phyloP scores from a whole-genome alignment of 1,140 invertebrate species.

The Drosophila chauvacae region DNA sequence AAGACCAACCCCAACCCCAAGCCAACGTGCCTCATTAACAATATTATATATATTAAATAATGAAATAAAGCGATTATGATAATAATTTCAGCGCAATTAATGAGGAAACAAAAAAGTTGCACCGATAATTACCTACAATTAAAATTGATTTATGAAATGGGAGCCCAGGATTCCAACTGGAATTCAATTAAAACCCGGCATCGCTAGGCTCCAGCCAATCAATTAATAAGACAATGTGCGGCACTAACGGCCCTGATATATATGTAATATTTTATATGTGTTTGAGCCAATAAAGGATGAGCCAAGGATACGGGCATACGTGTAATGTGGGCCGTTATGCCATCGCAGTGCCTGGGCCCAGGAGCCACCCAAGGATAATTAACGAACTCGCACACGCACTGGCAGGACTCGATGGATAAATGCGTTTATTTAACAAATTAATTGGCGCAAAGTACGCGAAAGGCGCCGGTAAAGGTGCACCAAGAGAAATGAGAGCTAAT shows the following conservation, averaged over 20 bases:
- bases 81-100: slow-evolving; percentile 71
- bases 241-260: slow-evolving; percentile 26
- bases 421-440: slow-evolving; percentile 82
- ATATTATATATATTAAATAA: slow-evolving; percentile 22
- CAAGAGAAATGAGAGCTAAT: not conserved
- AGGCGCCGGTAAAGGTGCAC: slow-evolving; percentile 8
- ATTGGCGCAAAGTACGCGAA: slow-evolving; percentile 66
- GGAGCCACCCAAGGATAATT: slow-evolving; percentile 48
- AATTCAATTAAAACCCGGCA: slow-evolving; percentile 73
- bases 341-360: slow-evolving; percentile 48
- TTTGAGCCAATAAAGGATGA: slow-evolving; percentile 34
- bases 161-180: slow-evolving; percentile 16
- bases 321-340: slow-evolving; percentile 42
- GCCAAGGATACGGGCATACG: not conserved
- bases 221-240: slow-evolving; percentile 70
- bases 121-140: slow-evolving; percentile 81
- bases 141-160: slow-evolving; percentile 80
- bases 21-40: slow-evolving; percentile 9
- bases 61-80: slow-evolving; percentile 65
- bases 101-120: slow-evolving; percentile 32
- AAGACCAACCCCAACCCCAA: not conserved
- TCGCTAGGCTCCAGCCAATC: slow-evolving; percentile 48
- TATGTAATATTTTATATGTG: slow-evolving; percentile 12
- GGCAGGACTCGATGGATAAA: slow-evolving; percentile 58
- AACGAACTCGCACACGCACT: slow-evolving; percentile 52